Conservation (phyloP, 2,888 invertebrate species). For the Charanyca ferruginea region DNA sequence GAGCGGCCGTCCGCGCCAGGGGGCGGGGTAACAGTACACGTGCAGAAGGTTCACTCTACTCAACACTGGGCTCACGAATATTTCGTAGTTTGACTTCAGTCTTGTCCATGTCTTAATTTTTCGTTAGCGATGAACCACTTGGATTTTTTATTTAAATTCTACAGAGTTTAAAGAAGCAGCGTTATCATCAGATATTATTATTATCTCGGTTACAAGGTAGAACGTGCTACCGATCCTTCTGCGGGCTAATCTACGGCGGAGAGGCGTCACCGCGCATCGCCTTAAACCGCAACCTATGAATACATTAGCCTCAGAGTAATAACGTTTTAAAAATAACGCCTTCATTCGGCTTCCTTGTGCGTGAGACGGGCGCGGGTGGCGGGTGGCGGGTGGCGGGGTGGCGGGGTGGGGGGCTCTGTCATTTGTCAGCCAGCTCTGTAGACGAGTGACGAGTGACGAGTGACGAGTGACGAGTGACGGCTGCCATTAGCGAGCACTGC, state of each 20-base stretch:
- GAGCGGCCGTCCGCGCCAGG: conserved; percentile 48
- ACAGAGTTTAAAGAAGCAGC: background rate
- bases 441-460: too few relatives aligned
- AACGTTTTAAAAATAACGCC: conserved; percentile 68
- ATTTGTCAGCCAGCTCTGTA: too few relatives aligned
- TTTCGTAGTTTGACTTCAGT: too few relatives aligned
- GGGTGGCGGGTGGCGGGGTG: background rate
- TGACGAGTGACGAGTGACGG: too few relatives aligned
- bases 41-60: conserved; percentile 11
- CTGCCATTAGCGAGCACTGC: conserved; percentile 15
- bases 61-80: too few relatives aligned
- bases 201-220: background rate
- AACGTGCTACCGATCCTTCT: conserved; percentile 14
- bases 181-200: background rate
- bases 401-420: background rate
- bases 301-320: conserved; percentile 69
- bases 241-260: background rate
- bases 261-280: conserved; percentile 22
- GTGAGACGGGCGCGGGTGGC: background rate
- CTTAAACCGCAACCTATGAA: conserved; percentile 68
- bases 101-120: too few relatives aligned
- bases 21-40: background rate
- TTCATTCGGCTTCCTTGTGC: conserved; percentile 51
- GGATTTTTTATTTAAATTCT: background rate
- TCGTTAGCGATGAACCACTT: background rate